These are phyloP conservation scores for Anarhynchus alexandrinus DNA, from an alignment of 2,113 vertebrate genomes.

Conservation along the genomic window DNA sequence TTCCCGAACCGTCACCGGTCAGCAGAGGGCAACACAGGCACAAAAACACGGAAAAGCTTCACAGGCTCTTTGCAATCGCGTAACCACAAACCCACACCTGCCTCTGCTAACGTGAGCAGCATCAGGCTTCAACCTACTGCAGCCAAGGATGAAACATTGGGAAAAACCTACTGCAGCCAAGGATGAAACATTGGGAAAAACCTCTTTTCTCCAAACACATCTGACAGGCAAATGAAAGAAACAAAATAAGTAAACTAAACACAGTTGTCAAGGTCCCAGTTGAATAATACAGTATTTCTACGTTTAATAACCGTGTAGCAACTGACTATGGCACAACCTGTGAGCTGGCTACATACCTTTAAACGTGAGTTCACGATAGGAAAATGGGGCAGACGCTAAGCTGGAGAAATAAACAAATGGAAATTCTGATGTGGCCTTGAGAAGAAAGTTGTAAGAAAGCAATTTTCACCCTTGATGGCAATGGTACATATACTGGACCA, in stretches of 20 bases:
- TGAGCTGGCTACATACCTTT: background rate
- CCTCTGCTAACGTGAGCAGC: background rate
- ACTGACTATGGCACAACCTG: background rate
- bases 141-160: background rate
- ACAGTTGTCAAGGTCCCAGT: background rate
- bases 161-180: background rate
- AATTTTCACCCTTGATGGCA: background rate
- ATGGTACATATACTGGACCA: background rate
- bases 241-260: background rate
- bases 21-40: constrained; percentile 55
- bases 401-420: background rate
- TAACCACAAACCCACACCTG: background rate
- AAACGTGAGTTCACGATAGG: background rate
- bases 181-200: background rate
- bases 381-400: background rate
- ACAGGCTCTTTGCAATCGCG: fast-evolving
- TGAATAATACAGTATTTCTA: background rate
- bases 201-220: background rate
- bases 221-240: background rate
- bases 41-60: background rate
- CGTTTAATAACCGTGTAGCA: background rate
- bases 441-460: background rate
- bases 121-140: background rate
- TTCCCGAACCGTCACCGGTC: background rate
- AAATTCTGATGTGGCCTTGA: background rate